Conservation (phyloP, 2,888 invertebrate species). For the Kryphioiulus occultus region DNA sequence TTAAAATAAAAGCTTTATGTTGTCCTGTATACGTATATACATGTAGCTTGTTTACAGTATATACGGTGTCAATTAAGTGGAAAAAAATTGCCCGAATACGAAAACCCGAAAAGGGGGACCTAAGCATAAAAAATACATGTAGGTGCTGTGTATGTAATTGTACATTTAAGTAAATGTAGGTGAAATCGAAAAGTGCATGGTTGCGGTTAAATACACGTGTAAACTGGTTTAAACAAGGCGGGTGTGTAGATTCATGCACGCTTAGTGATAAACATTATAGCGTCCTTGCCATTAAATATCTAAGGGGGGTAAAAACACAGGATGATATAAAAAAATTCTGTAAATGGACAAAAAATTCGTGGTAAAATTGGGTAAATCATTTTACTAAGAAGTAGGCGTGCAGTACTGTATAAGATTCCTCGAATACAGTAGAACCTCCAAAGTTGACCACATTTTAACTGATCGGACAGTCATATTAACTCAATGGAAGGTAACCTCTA, state of each 20-base stretch:
- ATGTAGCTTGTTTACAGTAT: no score
- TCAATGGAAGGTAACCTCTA: no score
- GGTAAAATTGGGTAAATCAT: not conserved
- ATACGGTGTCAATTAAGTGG: no score
- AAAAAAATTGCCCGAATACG: no score
- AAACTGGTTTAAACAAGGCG: not conserved
- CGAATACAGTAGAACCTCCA: no score
- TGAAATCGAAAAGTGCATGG: not conserved
- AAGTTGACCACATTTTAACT: no score
- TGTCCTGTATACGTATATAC: no score
- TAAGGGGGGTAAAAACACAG: not conserved
- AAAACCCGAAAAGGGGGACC: no score
- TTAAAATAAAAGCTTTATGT: no score
- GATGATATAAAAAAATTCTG: not conserved
- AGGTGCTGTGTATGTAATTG: not conserved
- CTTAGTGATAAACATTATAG: not conserved
- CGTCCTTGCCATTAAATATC: not conserved
- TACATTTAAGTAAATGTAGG: not conserved
- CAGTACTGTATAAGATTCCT: no score
- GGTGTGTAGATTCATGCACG: not conserved
- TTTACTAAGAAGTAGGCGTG: not conserved
- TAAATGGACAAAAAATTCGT: not conserved
- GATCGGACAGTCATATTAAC: no score
- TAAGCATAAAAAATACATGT: not conserved
- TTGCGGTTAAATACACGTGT: not conserved